Evolutionary conservation across 2,888 invertebrate genomes (phyloP), one percentile per base, ranked within the genome.

Genomic region (Dexiosoma caninum): DNA sequence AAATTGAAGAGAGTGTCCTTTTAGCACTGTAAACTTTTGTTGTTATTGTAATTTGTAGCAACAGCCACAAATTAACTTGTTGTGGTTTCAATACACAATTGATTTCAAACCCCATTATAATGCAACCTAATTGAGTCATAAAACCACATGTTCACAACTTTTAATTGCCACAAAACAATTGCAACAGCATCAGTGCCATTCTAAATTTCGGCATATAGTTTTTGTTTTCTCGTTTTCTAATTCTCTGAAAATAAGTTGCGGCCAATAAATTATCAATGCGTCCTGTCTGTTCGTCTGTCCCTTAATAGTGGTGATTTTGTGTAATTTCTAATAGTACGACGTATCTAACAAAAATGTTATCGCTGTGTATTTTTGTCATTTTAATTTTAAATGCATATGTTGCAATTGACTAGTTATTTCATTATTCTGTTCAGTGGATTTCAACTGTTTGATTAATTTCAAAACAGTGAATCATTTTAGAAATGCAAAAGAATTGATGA

Each of bases 71-170:
- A 86, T 87, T 85, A 84, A 85, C 85, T 86, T 85, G 85, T 86
- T 85, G 21, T 42, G 23, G n/a, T n/a, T n/a, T n/a, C n/a, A 37
- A 12, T 32, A 7, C 30, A 67, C 79, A 82, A 83, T 83, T 82
- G 83, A 82, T 81, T 84, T 72, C 42, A 83, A 84, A 84, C 86
- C 86, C 87, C 87, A 84, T 86, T 85, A 88, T 87, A 87, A 87
- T 86, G 85, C 85, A 83, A 85, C 85, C 83, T 88, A 88, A 89
- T 89, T 89, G 88, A 85, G 86, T 88, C 85, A 88, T 89, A 89
- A 89, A 89, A 88, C 85, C 90, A 88, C 88, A 89, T 89, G 89
- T 89, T 88, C 89, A 85, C 88, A 88, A 82, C 82, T 77, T 35
- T 82, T 55, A 51, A 57, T 74, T 76, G 64, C 72, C 74, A 42